phyloP scores from a whole-genome alignment of 2,888 invertebrate genomes.

The Nasonia oneida region DNA sequence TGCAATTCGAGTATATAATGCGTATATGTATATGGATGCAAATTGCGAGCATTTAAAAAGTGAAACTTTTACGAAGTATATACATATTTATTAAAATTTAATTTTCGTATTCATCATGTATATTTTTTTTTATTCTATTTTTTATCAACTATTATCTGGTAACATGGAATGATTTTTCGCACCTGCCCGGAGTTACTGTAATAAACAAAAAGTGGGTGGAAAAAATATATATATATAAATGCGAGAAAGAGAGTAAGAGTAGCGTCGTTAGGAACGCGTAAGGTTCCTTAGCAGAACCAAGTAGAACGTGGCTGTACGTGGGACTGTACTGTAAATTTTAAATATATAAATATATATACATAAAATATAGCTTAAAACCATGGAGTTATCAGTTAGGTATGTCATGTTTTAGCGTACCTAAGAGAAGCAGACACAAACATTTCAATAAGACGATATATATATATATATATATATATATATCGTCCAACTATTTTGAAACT shows the following conservation, averaged over 20 bases:
- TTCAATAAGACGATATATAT: slow-evolving; percentile 42
- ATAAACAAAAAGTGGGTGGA: slow-evolving; percentile 36
- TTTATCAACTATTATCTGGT: slow-evolving; percentile 8
- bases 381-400: slow-evolving; percentile 27
- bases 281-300: slow-evolving; percentile 57
- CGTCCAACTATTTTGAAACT: slow-evolving; percentile 28
- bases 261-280: slow-evolving; percentile 47
- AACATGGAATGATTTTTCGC: slow-evolving; percentile 1
- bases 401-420: slow-evolving; percentile 36
- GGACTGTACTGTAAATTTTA: slow-evolving; percentile 60
- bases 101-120: slow-evolving; percentile 36
- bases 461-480: not conserved
- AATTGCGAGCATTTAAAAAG: slow-evolving; percentile 60
- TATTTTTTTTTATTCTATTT: slow-evolving; percentile 44
- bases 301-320: slow-evolving; percentile 50
- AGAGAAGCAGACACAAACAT: slow-evolving; percentile 30
- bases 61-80: slow-evolving; percentile 43
- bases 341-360: slow-evolving; percentile 48
- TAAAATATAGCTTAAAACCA: slow-evolving; percentile 47
- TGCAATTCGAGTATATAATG: slow-evolving; percentile 50
- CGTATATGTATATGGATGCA: slow-evolving; percentile 53
- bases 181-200: slow-evolving; percentile 56
- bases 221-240: slow-evolving; percentile 20
- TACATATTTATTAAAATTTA: slow-evolving; percentile 55
- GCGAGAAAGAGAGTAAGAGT: slow-evolving; percentile 22